Percentiles rank a stretch among this genome's conserved stretches.
Conservation (phyloP, 2,113 vertebrate genomes). For the Lagopus muta region DNA sequence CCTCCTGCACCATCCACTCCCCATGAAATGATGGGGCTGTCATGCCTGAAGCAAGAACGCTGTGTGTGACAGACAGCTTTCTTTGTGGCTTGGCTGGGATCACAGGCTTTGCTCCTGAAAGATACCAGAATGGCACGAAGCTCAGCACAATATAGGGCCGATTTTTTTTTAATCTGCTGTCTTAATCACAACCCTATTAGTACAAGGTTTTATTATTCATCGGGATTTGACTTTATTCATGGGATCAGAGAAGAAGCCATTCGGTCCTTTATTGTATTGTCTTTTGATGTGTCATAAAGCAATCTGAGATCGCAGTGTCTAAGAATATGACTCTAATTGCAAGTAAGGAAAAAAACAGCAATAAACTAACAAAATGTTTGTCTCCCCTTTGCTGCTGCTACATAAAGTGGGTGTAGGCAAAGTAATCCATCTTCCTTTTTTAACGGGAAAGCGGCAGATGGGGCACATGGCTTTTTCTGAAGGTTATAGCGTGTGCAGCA, state of each 20-base stretch:
- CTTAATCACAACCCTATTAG: conserved; percentile 54
- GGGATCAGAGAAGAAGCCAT: conserved; percentile 17
- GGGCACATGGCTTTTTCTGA: conserved; percentile 55
- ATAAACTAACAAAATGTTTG: not conserved
- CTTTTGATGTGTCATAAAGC: not conserved
- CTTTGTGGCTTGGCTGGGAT: conserved; percentile 63
- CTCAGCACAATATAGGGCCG: conserved; percentile 59
- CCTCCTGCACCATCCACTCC: conserved; percentile 61
- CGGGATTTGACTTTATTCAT: conserved; percentile 56
- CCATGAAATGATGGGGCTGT: conserved; percentile 68
- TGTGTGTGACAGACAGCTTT: conserved; percentile 67
- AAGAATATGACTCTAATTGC: not conserved
- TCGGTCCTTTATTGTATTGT: conserved; percentile 9
- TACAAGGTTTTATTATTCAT: conserved; percentile 65
- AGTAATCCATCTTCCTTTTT: conserved; percentile 47
- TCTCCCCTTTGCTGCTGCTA: not conserved
- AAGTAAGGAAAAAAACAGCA: not conserved
- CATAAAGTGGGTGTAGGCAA: conserved; percentile 11
- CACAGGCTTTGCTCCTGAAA: conserved; percentile 42
- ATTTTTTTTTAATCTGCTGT: conserved; percentile 53
- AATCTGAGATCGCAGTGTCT: not conserved
- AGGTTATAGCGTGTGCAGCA: conserved; percentile 39
- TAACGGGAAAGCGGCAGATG: conserved; percentile 59
- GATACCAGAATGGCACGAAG: conserved; percentile 55
- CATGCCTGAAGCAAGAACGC: conserved; percentile 52